phyloP scores from a whole-genome alignment of 2,113 vertebrate species.

The Eclectus roratus region DNA sequence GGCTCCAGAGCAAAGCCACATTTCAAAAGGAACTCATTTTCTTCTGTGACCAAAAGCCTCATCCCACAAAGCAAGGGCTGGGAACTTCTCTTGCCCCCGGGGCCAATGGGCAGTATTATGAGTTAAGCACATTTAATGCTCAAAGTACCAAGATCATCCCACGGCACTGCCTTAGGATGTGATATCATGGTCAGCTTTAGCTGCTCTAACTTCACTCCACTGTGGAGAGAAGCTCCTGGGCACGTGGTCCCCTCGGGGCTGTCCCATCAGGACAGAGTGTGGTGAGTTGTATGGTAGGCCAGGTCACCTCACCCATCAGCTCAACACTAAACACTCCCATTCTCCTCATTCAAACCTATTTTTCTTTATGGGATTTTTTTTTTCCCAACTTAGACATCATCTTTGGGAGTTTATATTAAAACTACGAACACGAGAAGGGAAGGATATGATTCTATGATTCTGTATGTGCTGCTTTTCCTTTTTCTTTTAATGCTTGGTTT shows the following conservation, averaged over 20 bases:
- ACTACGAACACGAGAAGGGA: background rate
- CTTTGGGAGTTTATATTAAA: background rate
- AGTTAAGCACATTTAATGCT: background rate
- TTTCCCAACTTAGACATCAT: background rate
- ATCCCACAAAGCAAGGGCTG: background rate
- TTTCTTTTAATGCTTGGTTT: background rate
- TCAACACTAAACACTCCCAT: accelerated
- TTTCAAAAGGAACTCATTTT: accelerated
- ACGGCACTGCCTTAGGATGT: accelerated
- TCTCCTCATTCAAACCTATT: background rate
- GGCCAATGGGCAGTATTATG: background rate
- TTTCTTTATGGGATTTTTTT: background rate
- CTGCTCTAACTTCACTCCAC: background rate
- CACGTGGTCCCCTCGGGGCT: background rate
- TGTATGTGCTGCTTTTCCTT: background rate
- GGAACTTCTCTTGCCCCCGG: accelerated
- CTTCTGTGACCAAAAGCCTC: accelerated
- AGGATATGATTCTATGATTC: background rate
- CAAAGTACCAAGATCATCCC: background rate
- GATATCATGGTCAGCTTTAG: background rate
- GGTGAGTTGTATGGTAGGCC: background rate
- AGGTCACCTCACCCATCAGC: background rate
- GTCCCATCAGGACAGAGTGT: background rate
- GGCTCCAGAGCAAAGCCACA: background rate
- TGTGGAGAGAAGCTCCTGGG: accelerated